phyloP scores from a whole-genome alignment of 1,140 invertebrate species.

The Neomicropteryx cornuta region DNA sequence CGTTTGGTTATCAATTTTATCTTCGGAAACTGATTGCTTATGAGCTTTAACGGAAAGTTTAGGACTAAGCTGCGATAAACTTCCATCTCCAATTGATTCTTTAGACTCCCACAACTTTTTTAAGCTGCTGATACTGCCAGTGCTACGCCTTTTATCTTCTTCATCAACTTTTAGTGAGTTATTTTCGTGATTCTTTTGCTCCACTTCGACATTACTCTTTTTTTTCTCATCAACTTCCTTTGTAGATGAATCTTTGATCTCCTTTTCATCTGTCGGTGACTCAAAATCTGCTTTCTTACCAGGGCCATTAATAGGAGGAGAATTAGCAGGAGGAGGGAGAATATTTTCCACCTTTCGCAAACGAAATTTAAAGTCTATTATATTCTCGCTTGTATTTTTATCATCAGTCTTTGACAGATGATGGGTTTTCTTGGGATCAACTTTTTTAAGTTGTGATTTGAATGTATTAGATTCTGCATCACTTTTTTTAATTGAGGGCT shows the following conservation, averaged over 20 bases:
- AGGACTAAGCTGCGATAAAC: constrained; percentile 44
- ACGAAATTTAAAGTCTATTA: constrained; percentile 76
- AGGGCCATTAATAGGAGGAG: constrained; percentile 28
- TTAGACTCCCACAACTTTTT: constrained; percentile 86
- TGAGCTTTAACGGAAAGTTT: constrained; percentile 41
- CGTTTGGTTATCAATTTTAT: constrained; percentile 18
- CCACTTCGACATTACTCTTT: constrained; percentile 30
- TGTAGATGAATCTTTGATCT: constrained; percentile 18
- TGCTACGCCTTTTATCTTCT: constrained; percentile 81
- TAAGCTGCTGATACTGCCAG: constrained; percentile 83
- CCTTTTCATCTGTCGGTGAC: constrained; percentile 29
- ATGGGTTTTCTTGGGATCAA: constrained; percentile 46
- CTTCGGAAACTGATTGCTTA: constrained; percentile 15
- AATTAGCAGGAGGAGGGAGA: too few relatives aligned
- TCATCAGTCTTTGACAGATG: constrained; percentile 36
- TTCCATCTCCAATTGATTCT: constrained; percentile 35
- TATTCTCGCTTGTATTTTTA: constrained; percentile 42
- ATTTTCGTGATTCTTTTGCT: constrained; percentile 40
- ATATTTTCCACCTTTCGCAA: constrained; percentile 70
- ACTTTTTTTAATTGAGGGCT: constrained; percentile 16
- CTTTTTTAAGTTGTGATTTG: constrained; percentile 55
- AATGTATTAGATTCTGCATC: constrained; percentile 33
- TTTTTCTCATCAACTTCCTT: constrained; percentile 15
- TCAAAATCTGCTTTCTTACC: constrained; percentile 37
- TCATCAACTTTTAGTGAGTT: constrained; percentile 45